phyloP scores from a whole-genome alignment of 2,113 vertebrate genomes.

The Mugil cephalus region DNA sequence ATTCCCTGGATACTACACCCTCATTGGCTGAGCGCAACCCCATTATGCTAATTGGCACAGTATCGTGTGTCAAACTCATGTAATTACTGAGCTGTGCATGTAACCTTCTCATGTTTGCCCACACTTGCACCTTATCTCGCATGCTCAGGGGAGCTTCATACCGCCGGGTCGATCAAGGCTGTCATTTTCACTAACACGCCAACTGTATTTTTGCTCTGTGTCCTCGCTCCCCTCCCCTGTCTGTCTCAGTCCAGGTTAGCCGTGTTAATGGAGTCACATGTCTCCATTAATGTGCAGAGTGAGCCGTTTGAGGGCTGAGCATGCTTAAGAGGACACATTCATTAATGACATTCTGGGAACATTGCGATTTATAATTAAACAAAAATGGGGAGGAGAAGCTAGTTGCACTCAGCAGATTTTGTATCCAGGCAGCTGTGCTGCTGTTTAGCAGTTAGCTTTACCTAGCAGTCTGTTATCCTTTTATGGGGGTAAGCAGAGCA shows the following conservation, averaged over 20 bases:
- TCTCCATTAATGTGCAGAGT: conserved; percentile 54
- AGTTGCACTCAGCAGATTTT: conserved; percentile 45
- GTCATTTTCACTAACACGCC: conserved; percentile 45
- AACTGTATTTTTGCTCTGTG: conserved; percentile 13
- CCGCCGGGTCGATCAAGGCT: conserved; percentile 29
- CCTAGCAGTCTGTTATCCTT: neutral
- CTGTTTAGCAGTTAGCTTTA: neutral
- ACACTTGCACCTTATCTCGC: conserved; percentile 37
- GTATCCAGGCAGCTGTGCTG: conserved; percentile 34
- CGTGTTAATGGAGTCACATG: conserved; percentile 70
- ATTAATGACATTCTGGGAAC: conserved; percentile 67
- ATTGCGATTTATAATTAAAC: conserved; percentile 65
- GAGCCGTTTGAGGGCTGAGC: conserved; percentile 38
- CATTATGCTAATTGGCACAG: conserved; percentile 56
- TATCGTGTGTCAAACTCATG: conserved; percentile 58
- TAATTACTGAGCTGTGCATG: conserved; percentile 60
- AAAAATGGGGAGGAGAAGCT: conserved; percentile 33
- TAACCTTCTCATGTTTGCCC: conserved; percentile 59
- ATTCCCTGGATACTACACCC: conserved; percentile 21
- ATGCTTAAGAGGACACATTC: conserved; percentile 54
- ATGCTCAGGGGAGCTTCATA: conserved; percentile 35
- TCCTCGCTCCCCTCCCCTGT: neutral
- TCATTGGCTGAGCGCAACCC: conserved; percentile 21
- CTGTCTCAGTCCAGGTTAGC: conserved; percentile 35
- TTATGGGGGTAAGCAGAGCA: neutral